phyloP scores from a whole-genome alignment of 1,140 invertebrate genomes.

The Drosophila kepulauana region DNA sequence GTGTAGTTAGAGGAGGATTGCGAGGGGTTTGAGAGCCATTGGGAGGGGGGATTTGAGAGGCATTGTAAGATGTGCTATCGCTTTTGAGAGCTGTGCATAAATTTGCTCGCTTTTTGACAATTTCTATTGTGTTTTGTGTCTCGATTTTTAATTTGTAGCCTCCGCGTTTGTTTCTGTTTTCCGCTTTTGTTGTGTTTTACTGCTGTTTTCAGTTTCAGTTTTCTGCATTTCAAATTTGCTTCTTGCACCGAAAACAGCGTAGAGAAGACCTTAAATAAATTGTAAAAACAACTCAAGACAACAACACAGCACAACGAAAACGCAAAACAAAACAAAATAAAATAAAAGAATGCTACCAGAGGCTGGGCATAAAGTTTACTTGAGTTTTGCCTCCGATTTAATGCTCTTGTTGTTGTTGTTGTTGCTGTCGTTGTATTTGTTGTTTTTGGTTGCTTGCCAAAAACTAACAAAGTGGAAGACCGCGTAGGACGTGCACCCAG shows the following conservation, averaged over 20 bases:
- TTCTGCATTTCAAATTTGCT: conserved; percentile 65
- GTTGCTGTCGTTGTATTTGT: conserved; percentile 30
- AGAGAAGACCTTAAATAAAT: conserved; percentile 63
- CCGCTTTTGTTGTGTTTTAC: conserved; percentile 22
- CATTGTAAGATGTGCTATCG: conserved; percentile 66
- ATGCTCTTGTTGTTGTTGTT: conserved; percentile 33
- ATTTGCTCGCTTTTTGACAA: conserved; percentile 63
- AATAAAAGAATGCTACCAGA: conserved; percentile 43
- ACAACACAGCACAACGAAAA: conserved; percentile 4
- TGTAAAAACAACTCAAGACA: conserved; percentile 31
- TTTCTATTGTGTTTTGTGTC: conserved; percentile 60
- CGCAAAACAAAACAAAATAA: conserved; percentile 15
- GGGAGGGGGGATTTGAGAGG: background rate
- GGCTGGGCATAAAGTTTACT: conserved; percentile 59
- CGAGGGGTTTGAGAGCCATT: background rate
- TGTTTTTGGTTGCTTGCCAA: conserved; percentile 67
- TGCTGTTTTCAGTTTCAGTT: conserved; percentile 42
- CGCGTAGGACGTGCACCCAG: conserved; percentile 52
- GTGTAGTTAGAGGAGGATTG: background rate
- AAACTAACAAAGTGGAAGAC: conserved; percentile 68
- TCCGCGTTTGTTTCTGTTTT: conserved; percentile 22
- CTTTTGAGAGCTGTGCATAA: conserved; percentile 60
- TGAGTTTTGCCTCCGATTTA: conserved; percentile 64
- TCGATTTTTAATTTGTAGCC: conserved; percentile 58
- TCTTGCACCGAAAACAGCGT: conserved; percentile 33